Evolutionary conservation across 1,140 invertebrate genomes (phyloP).

Genomic region (Nautilus pompilius): DNA sequence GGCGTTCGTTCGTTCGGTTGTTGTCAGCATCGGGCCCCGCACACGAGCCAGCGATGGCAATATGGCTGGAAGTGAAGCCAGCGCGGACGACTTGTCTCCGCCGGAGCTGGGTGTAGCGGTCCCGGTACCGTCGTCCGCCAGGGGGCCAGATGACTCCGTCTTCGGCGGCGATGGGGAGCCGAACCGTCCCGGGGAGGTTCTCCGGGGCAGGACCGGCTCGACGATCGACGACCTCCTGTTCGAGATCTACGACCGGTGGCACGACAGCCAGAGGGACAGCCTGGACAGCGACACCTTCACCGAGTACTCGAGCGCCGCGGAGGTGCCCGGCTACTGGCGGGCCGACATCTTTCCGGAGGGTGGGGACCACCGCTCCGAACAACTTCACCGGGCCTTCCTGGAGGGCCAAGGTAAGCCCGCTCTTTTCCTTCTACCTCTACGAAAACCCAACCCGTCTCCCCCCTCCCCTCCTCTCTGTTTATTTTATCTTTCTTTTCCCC

Average conservation of each 20-base stretch:
- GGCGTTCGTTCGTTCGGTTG: too few species aligned
- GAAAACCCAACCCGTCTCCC: neutral
- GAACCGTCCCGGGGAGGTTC: too few species aligned
- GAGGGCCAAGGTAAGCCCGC: slow-evolving; percentile 37
- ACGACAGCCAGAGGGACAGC: slow-evolving; percentile 45
- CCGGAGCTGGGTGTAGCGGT: too few species aligned
- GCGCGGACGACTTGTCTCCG: too few species aligned
- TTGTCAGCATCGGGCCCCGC: too few species aligned
- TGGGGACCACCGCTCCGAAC: slow-evolving; percentile 29
- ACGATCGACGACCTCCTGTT: slow-evolving; percentile 53
- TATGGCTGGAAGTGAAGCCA: too few species aligned
- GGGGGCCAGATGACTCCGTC: too few species aligned
- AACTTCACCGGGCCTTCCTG: slow-evolving; percentile 33
- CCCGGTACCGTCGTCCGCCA: too few species aligned
- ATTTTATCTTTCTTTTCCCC: neutral
- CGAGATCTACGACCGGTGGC: slow-evolving; percentile 55
- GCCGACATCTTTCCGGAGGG: slow-evolving; percentile 25
- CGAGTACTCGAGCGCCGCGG: slow-evolving; percentile 51
- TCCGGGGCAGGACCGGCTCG: too few species aligned
- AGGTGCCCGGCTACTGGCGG: slow-evolving; percentile 36
- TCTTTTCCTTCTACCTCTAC: neutral
- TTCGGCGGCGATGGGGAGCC: too few species aligned
- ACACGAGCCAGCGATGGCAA: too few species aligned
- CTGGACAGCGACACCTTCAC: slow-evolving; percentile 55
- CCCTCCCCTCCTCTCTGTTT: slow-evolving; percentile 3